Percentiles rank a stretch among this genome's conserved stretches.
Evolutionary conservation across 2,797 vertebrate species (phyloP).

Genomic region (Ctenochaetus hawaiiensis): DNA sequence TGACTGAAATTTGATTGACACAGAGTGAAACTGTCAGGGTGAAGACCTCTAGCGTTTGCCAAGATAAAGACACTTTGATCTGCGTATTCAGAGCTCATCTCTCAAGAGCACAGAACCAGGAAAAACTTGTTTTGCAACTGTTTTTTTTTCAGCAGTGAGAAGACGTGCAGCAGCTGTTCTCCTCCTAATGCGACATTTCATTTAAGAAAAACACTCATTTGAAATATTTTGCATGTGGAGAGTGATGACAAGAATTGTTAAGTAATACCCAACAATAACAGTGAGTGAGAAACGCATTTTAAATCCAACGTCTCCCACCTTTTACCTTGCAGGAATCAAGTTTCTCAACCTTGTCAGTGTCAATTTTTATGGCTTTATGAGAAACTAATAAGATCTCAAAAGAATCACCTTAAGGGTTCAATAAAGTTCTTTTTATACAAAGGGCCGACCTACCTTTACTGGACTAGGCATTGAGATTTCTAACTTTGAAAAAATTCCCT

Average conservation of each 20-base stretch:
- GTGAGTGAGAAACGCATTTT: neutral
- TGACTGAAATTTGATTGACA: conserved; percentile 59
- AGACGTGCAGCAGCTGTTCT: conserved; percentile 15
- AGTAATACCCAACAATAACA: conserved; percentile 1
- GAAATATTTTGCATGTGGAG: neutral
- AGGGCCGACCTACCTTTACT: neutral
- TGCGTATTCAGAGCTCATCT: conserved; percentile 47
- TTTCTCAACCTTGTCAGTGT: neutral
- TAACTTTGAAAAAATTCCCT: neutral
- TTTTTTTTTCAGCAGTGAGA: conserved; percentile 10
- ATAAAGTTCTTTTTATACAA: neutral
- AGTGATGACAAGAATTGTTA: conserved; percentile 1
- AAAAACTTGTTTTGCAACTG: conserved; percentile 75
- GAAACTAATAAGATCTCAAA: neutral
- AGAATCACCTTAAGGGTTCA: neutral
- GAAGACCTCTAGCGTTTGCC: conserved; percentile 57
- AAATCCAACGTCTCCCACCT: neutral
- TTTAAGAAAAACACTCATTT: neutral
- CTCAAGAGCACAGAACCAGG: conserved; percentile 67
- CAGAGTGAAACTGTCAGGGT: conserved; percentile 59
- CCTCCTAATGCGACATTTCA: neutral
- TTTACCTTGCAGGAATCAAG: neutral
- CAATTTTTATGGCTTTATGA: neutral
- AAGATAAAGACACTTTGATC: conserved; percentile 75
- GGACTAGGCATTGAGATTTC: neutral